Percentiles rank a stretch among this genome's conserved stretches.
phyloP scores from a whole-genome alignment of 2,888 invertebrate genomes.

The Opisthograptis luteolata region DNA sequence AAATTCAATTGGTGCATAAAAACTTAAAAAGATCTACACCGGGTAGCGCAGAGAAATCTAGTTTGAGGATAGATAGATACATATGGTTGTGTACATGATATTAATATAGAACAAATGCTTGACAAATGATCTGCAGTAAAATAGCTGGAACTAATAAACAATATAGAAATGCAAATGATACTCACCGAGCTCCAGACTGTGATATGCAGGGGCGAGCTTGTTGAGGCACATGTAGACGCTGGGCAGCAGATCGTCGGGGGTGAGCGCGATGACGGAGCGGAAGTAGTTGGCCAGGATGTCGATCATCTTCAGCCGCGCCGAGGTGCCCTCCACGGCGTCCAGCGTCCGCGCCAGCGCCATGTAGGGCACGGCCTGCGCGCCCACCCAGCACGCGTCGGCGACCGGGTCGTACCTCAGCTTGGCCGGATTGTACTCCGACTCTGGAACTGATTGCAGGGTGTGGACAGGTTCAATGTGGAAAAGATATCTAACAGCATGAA shows the following conservation, averaged over 20 bases:
- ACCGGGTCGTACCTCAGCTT: constrained; percentile 92
- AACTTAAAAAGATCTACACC: too few relatives aligned
- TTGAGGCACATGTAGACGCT: constrained; percentile 98
- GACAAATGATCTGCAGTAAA: too few relatives aligned
- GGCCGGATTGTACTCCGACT: constrained; percentile 87
- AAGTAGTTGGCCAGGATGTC: constrained; percentile 96
- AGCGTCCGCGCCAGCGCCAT: constrained; percentile 95
- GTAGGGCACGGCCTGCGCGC: constrained; percentile 93
- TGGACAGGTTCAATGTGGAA: too few relatives aligned
- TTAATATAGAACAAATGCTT: too few relatives aligned
- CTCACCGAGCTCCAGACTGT: constrained; percentile 86
- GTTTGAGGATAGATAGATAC: too few relatives aligned
- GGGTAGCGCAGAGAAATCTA: too few relatives aligned
- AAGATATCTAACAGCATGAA: too few relatives aligned
- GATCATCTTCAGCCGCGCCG: constrained; percentile 94
- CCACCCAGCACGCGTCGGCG: constrained; percentile 92
- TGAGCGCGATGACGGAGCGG: constrained; percentile 92
- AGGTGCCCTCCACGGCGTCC: constrained; percentile 93
- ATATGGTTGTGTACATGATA: too few relatives aligned
- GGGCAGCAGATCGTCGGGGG: constrained; percentile 94
- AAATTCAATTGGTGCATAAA: too few relatives aligned
- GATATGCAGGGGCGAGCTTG: constrained; percentile 97
- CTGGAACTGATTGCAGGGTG: too few relatives aligned
- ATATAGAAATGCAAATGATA: constrained; percentile 2
- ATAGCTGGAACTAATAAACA: not conserved